Evolutionary conservation across 2,888 invertebrate genomes (phyloP).

Genomic region (Amphipoea lucens): DNA sequence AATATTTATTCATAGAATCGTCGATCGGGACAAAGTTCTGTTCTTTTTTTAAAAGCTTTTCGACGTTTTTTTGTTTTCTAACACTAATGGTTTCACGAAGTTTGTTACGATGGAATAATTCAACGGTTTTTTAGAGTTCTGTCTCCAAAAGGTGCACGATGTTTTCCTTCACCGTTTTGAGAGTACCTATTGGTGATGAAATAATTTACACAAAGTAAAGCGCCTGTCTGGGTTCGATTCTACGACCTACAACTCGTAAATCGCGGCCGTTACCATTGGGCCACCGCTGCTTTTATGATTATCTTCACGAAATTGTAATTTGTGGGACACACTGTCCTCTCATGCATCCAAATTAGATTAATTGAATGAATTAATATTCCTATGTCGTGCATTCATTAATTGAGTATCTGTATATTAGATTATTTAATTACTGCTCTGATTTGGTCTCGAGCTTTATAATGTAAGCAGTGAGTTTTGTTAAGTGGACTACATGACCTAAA

Average conservation of each 20-base stretch:
- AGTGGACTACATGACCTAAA: too few species aligned
- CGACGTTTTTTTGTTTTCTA: slow-evolving; percentile 49
- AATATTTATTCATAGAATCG: slow-evolving; percentile 61
- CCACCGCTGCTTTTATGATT: neutral
- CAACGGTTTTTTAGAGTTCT: slow-evolving; percentile 6
- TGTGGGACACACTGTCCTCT: neutral
- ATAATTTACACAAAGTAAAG: neutral
- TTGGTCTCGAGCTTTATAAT: neutral
- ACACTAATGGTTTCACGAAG: slow-evolving; percentile 59
- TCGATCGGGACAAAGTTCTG: slow-evolving; percentile 32
- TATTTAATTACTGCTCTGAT: slow-evolving; percentile 1
- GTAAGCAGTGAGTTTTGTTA: too few species aligned
- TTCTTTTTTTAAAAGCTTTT: slow-evolving; percentile 57
- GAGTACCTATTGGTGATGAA: neutral
- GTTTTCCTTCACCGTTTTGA: neutral
- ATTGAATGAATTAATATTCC: slow-evolving; percentile 39
- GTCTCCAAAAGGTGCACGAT: neutral
- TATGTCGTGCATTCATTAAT: slow-evolving; percentile 11
- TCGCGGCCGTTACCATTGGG: too few species aligned
- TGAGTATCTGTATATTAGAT: neutral
- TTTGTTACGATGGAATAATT: slow-evolving; percentile 37
- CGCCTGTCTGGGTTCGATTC: too few species aligned
- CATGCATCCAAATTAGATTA: slow-evolving; percentile 32
- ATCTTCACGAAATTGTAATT: slow-evolving; percentile 23
- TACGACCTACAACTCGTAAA: too few species aligned